These are phyloP conservation scores for Phoeniculus purpureus DNA, from an alignment of 2,797 vertebrate species.

Conservation along the genomic window DNA sequence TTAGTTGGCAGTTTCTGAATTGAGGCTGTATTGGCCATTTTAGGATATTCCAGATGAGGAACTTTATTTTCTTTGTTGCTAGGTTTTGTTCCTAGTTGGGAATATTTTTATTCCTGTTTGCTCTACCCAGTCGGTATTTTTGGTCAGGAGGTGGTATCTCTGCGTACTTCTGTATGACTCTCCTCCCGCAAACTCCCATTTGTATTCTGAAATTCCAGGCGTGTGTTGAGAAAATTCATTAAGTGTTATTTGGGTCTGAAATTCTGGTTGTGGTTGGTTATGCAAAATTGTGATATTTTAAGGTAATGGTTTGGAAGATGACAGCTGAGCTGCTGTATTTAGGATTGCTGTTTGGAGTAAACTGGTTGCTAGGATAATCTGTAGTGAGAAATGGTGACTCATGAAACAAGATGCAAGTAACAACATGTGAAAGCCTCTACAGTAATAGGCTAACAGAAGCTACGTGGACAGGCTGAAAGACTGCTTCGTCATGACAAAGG, in stretches of 20 bases:
- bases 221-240: not conserved
- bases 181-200: not conserved
- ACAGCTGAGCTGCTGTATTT: not conserved
- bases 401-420: fast-evolving
- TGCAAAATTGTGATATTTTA: not conserved
- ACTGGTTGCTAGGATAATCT: not conserved
- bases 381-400: not conserved
- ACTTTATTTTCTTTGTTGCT: not conserved
- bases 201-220: not conserved
- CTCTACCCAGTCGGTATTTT: not conserved
- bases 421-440: not conserved
- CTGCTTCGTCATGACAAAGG: not conserved
- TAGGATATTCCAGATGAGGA: not conserved
- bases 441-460: not conserved
- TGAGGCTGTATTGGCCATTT: not conserved
- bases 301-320: not conserved
- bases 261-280: not conserved
- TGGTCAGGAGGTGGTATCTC: not conserved
- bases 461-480: not conserved
- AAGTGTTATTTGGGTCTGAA: not conserved
- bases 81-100: not conserved
- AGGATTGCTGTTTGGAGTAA: not conserved
- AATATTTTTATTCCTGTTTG: not conserved
- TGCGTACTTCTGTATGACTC: not conserved
- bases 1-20: not conserved